Evolutionary conservation across 2,888 invertebrate genomes (phyloP), one percentile per base, ranked within the genome.

Genomic region (Glaucopsyche alexis): DNA sequence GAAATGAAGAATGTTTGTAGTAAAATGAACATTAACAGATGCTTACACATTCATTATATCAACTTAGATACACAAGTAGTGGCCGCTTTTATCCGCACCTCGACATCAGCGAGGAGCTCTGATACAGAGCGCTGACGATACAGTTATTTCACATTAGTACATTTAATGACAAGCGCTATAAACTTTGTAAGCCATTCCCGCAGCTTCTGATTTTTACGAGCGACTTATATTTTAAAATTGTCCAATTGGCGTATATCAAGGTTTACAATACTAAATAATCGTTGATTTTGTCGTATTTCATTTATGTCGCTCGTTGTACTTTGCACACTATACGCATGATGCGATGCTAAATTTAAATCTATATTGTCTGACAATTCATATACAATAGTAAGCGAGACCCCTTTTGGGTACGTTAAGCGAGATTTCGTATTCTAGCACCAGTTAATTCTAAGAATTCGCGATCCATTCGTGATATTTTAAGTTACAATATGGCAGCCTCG

Each of bases 141-240:
- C 42, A 42, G 82, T 73, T 78, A 79, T 77, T 82, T 76, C 75
- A 70, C 71, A 74, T 75, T 76, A 76, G 73, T 76, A 76, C 75
- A 85, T 82, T 85, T 83, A 85, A 85, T 85, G 87, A 85, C 85
- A 89, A 90, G 89, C 90, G 82, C 89, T 91, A 89, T 82, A 84
- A 82, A 81, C 81, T 80, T 77, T 78, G 75, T 75, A 77, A 78
- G 79, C 76, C 73, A 72, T 74, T 73, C 74, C 65, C 72, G 60
- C 29, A 60, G 55, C 11, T 38, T 60, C 13, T 7, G 47, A 47
- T n/a, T 50, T 9, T n/a, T 50, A 60, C 13, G 14, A 60, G 60
- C 60, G 60, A 38, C 29, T 9, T 29, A 38, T 7, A 29, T 6
- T 60, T 55, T 55, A 2, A 29, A 29, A 42, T 42, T 60, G 11